phyloP scores from a whole-genome alignment of 2,888 invertebrate species.

The Pyrochroa serraticornis region DNA sequence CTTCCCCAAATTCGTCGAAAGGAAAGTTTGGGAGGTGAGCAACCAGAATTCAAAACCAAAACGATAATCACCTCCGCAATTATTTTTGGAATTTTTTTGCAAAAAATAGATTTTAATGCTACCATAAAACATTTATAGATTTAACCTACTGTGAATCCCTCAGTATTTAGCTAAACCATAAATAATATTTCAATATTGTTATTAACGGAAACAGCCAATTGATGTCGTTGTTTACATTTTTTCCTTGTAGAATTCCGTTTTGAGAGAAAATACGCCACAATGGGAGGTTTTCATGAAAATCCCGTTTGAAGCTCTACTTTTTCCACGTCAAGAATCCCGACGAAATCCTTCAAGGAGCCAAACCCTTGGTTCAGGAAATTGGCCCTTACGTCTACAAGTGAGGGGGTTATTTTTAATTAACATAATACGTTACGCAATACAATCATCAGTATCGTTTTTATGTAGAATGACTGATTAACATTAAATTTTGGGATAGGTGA shows the following conservation, averaged over 20 bases:
- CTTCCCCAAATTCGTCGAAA: constrained; percentile 40
- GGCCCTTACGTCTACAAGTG: constrained; percentile 49
- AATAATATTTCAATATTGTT: not conserved
- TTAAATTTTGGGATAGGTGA: not conserved
- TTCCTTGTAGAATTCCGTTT: constrained; percentile 39
- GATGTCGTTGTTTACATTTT: not conserved
- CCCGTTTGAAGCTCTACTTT: constrained; percentile 45
- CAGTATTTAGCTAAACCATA: too few species aligned
- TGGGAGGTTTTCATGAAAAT: constrained; percentile 44
- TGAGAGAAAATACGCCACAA: constrained; percentile 42
- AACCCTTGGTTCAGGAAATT: constrained; percentile 42
- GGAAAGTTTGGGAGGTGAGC: constrained; percentile 47
- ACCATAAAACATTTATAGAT: too few species aligned
- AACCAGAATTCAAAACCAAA: not conserved
- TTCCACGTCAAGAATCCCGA: constrained; percentile 45
- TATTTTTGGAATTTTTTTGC: not conserved
- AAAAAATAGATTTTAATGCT: not conserved
- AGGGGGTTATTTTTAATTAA: not conserved
- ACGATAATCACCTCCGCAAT: too few species aligned
- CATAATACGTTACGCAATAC: too few species aligned
- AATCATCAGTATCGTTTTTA: too few species aligned
- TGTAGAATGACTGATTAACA: constrained; percentile 10
- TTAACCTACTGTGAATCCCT: not conserved
- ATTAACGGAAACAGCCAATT: not conserved
- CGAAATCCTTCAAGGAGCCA: constrained; percentile 42